phyloP scores from a whole-genome alignment of 2,888 invertebrate genomes.

The Leptinotarsa juncta region DNA sequence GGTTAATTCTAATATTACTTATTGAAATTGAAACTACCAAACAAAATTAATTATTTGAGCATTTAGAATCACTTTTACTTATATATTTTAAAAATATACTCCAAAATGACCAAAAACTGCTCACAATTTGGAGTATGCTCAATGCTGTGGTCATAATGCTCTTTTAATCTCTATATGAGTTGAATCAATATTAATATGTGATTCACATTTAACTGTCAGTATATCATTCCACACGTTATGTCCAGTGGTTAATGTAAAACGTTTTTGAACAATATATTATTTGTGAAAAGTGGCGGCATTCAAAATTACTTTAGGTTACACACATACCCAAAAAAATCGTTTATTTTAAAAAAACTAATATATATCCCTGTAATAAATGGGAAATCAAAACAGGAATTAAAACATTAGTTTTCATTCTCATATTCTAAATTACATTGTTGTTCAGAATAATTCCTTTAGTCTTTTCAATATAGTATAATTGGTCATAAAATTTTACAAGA shows the following conservation, averaged over 20 bases:
- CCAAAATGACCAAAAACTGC: not conserved
- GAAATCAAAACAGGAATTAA: too few species aligned
- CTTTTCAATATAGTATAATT: too few species aligned
- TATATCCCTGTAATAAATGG: too few species aligned
- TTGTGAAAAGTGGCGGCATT: too few species aligned
- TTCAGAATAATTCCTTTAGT: too few species aligned
- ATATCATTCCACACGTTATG: not conserved
- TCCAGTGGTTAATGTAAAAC: not conserved
- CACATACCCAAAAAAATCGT: too few species aligned
- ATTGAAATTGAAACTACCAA: conserved; percentile 8
- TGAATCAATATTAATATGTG: not conserved
- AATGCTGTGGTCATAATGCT: not conserved
- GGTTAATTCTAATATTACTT: not conserved
- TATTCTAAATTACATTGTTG: too few species aligned
- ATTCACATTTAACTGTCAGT: not conserved
- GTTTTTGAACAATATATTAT: not conserved
- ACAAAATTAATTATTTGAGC: not conserved
- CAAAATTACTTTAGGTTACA: too few species aligned
- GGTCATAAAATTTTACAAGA: too few species aligned
- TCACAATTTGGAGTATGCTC: conserved; percentile 7
- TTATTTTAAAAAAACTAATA: too few species aligned
- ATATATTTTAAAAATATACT: not conserved
- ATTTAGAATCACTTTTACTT: not conserved
- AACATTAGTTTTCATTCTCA: too few species aligned
- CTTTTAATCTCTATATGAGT: not conserved